Evolutionary conservation across 2,797 vertebrate species (phyloP).

Genomic region (Nannoperca australis): DNA sequence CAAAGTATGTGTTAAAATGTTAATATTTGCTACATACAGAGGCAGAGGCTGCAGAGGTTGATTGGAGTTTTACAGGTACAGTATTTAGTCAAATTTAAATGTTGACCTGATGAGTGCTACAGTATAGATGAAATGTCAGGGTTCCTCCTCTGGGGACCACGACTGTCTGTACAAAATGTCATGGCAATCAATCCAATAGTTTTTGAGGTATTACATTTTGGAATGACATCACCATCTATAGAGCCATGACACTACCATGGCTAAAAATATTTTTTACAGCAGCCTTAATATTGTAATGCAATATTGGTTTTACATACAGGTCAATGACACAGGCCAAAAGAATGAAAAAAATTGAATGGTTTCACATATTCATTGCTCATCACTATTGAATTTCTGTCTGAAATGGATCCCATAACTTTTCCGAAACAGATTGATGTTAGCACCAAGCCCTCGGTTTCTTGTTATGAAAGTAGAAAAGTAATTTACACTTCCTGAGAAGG

Average conservation of each 20-base stretch:
- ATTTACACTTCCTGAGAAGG: slow-evolving; percentile 46
- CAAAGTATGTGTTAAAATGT: background rate
- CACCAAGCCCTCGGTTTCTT: slow-evolving; percentile 12
- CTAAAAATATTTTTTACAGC: slow-evolving; percentile 7
- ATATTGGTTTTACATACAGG: slow-evolving; percentile 4
- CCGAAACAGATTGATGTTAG: slow-evolving; percentile 39
- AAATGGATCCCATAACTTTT: slow-evolving; percentile 33
- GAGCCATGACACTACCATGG: background rate
- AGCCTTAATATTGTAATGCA: background rate
- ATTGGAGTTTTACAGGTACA: too few species aligned
- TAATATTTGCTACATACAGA: background rate
- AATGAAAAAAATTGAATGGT: background rate
- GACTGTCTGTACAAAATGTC: background rate
- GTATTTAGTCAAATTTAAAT: background rate
- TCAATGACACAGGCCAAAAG: background rate
- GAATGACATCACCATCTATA: background rate
- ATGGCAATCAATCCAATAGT: background rate
- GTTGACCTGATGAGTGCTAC: background rate
- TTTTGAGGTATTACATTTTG: background rate
- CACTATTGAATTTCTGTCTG: slow-evolving; percentile 12
- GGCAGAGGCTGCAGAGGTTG: too few species aligned
- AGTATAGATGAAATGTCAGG: background rate
- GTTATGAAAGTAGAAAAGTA: slow-evolving; percentile 31
- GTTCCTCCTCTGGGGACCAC: background rate
- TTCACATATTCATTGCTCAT: slow-evolving; percentile 17